A percentile compares a stretch with the other conserved stretches of the same genome.
phyloP scores from a whole-genome alignment of 2,888 invertebrate genomes.

The Synergus japonicus region DNA sequence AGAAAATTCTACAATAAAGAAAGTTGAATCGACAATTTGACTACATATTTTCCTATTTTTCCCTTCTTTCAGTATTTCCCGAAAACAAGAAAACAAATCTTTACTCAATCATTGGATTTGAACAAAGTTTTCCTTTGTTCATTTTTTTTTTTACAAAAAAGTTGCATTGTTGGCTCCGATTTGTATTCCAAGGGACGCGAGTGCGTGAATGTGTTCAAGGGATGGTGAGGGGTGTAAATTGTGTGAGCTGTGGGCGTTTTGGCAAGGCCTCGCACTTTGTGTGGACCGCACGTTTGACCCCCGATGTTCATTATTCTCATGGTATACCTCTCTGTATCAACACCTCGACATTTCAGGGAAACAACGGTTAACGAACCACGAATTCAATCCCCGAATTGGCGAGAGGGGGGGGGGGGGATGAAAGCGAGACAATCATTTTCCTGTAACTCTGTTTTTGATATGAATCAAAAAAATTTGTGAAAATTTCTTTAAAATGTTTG shows the following conservation, averaged over 20 bases:
- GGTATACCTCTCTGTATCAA: conserved; percentile 3
- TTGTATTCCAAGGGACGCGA: not conserved
- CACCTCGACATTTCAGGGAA: conserved; percentile 36
- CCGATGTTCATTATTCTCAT: conserved; percentile 39
- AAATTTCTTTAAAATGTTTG: too few relatives aligned
- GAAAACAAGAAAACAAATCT: not conserved
- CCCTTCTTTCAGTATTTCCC: not conserved
- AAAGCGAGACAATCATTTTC: too few relatives aligned
- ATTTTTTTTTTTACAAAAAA: not conserved
- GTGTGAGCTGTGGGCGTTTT: conserved; percentile 36
- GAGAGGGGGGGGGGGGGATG: not conserved
- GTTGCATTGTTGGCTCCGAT: conserved; percentile 9
- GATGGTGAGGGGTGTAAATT: conserved; percentile 25
- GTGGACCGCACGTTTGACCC: conserved; percentile 40
- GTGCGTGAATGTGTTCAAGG: conserved; percentile 21
- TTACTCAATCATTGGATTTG: not conserved
- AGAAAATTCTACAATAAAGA: not conserved
- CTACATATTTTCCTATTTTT: not conserved
- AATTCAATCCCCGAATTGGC: not conserved
- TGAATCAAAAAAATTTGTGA: too few relatives aligned
- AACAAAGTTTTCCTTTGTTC: not conserved
- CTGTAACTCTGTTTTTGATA: too few relatives aligned
- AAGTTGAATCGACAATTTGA: not conserved
- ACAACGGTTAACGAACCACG: conserved; percentile 35
- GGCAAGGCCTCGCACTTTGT: conserved; percentile 28